These are phyloP conservation scores for Oryzias woworae DNA, from an alignment of 2,113 vertebrate species.

Conservation along the genomic window DNA sequence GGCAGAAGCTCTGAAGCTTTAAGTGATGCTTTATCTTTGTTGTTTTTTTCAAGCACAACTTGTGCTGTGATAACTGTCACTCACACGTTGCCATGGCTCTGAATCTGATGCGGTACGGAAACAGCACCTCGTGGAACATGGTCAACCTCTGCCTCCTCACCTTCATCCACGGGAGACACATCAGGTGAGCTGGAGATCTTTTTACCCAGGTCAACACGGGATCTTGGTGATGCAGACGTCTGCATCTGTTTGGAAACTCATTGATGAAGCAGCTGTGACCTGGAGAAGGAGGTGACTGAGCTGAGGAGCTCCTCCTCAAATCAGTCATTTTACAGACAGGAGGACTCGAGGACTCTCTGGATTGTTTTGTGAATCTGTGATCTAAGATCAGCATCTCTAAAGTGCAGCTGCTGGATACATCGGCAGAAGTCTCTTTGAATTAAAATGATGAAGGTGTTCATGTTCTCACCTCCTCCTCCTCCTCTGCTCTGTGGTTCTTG, in stretches of 20 bases:
- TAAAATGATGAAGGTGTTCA: no score
- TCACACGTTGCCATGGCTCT: slow-evolving; percentile 96
- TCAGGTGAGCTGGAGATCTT: slow-evolving; percentile 81
- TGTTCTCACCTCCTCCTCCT: not conserved
- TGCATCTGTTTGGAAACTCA: no score
- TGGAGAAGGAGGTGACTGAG: no score
- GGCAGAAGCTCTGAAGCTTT: no score
- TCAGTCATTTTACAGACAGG: no score
- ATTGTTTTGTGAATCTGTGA: no score
- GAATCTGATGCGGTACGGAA: slow-evolving; percentile 94
- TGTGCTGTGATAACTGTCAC: slow-evolving; percentile 99
- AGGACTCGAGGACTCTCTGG: no score
- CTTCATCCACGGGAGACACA: slow-evolving; percentile 88
- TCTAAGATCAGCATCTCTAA: no score
- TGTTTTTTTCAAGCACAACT: slow-evolving; percentile 84
- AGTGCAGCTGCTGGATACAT: no score
- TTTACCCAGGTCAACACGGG: not conserved
- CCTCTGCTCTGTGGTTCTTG: slow-evolving; percentile 6
- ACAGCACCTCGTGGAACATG: slow-evolving; percentile 97
- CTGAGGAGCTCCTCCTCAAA: not conserved
- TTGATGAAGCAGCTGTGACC: no score
- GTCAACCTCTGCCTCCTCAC: slow-evolving; percentile 90
- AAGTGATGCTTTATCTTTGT: not conserved
- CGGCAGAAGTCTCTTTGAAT: no score
- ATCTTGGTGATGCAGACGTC: not conserved